Evolutionary conservation across 2,888 invertebrate species (phyloP), one percentile per base, ranked within the genome.

Genomic region (Meiosimyza platycephala): DNA sequence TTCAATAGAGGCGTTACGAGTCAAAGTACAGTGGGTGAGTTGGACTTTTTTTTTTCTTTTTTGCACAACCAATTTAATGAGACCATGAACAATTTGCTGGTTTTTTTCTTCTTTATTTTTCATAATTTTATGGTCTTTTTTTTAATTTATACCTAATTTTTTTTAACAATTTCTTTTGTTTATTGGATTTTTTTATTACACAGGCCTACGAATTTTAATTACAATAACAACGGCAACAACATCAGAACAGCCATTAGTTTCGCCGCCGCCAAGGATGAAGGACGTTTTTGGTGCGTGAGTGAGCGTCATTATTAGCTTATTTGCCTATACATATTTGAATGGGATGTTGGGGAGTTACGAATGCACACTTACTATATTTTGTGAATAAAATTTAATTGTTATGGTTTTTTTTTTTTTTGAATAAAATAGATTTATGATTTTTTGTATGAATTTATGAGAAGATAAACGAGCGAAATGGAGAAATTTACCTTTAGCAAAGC

Each of bases 21-120:
- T 85, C 71, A 85, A 83, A 79, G 85, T 86, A 72, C 85, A 85
- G 70, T 85, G 85, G 85, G 85, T 85, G 76, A 85, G 85, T 85
- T 69, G 22, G n/a, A 40, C 3, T 57, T 57, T 57, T 65, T 28
- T 52, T 65, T 13, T 52, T 5, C 2, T 33, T 62, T 28, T 7
- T 40, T 62, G n/a, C 40, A 15, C 28, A 22, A 40, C 40, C 40
- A 40, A 40, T 40, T 40, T 40, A 40, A 40, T 40, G 40, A 40
- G 40, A 40, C 40, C 40, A 40, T 40, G 40, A 40, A 40, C 9
- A 40, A 40, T 40, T 40, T 6, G 7, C 52, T 12, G 54, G 33
- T 75, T 63, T 66, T 74, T 80, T 77, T 73, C 74, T 78, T 74
- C 74, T 78, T 74, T 54, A 57, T 62, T 70, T 71, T 69, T 76